Evolutionary conservation across 2,797 vertebrate genomes (phyloP).

Genomic region (Muraenolepis orangiensis): DNA sequence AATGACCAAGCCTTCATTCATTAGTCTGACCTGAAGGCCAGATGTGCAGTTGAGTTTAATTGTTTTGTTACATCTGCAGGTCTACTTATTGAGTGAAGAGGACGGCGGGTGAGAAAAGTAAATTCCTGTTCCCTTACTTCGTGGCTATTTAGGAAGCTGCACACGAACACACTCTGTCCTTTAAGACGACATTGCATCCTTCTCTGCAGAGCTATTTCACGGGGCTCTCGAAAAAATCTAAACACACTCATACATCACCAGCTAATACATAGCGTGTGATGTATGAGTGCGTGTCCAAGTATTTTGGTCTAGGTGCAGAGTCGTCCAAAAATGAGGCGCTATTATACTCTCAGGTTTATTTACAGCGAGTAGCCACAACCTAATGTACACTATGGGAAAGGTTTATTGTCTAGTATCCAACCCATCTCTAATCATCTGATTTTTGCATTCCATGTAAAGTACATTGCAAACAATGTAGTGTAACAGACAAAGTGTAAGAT

Average conservation of each 20-base stretch:
- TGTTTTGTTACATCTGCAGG: background rate
- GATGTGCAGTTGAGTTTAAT: background rate
- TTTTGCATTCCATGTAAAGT: background rate
- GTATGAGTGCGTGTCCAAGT: too few species aligned
- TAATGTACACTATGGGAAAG: background rate
- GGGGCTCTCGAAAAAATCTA: background rate
- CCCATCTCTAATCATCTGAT: background rate
- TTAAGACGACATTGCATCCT: too few species aligned
- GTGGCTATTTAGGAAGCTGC: background rate
- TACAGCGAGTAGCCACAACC: background rate
- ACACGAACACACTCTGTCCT: too few species aligned
- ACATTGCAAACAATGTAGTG: background rate
- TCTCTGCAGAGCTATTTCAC: background rate
- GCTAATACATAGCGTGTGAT: too few species aligned
- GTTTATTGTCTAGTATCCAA: background rate
- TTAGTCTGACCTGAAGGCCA: background rate
- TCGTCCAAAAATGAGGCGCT: background rate
- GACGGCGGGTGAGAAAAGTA: background rate
- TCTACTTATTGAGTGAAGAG: background rate
- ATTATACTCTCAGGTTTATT: background rate
- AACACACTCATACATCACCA: background rate
- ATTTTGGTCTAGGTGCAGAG: background rate
- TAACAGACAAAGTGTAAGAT: background rate
- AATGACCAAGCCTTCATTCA: background rate
- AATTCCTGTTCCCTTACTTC: background rate